A percentile compares a stretch with the other conserved stretches of the same genome.
Evolutionary conservation across 2,797 vertebrate species (phyloP).

Genomic region (Distichodus sexfasciatus): DNA sequence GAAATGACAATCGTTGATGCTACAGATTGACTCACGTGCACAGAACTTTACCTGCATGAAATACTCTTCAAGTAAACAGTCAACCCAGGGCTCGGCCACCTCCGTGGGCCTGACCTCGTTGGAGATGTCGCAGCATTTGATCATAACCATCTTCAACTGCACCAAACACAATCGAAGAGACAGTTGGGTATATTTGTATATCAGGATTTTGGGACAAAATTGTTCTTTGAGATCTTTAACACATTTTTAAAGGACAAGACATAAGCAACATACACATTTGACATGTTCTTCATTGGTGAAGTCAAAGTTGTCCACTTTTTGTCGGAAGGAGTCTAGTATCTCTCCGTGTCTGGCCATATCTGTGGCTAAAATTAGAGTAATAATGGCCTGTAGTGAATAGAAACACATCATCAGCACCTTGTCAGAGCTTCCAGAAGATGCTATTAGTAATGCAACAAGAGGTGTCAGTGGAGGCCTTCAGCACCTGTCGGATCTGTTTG

Average conservation of each 20-base stretch:
- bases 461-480: background rate
- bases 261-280: conserved; percentile 77
- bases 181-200: too few relatives aligned
- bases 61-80: conserved; percentile 89
- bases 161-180: background rate
- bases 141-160: conserved; percentile 91
- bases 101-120: conserved; percentile 88
- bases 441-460: background rate
- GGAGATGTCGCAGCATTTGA: conserved; percentile 95
- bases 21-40: background rate
- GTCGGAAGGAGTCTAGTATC: conserved; percentile 85
- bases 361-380: conserved; percentile 85
- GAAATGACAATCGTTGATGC: background rate
- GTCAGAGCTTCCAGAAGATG: background rate
- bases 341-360: conserved; percentile 92
- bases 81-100: conserved; percentile 90
- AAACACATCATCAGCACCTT: background rate
- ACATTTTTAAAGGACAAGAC: too few relatives aligned
- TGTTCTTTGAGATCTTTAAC: too few relatives aligned
- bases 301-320: conserved; percentile 82
- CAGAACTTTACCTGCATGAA: conserved; percentile 84
- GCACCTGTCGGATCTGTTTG: conserved; percentile 84
- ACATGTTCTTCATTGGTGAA: conserved; percentile 84
- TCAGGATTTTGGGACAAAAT: too few relatives aligned
- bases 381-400: conserved; percentile 75